Evolutionary conservation across 2,797 vertebrate genomes (phyloP), one percentile per base, ranked within the genome.

Genomic region (Spheniscus humboldti): DNA sequence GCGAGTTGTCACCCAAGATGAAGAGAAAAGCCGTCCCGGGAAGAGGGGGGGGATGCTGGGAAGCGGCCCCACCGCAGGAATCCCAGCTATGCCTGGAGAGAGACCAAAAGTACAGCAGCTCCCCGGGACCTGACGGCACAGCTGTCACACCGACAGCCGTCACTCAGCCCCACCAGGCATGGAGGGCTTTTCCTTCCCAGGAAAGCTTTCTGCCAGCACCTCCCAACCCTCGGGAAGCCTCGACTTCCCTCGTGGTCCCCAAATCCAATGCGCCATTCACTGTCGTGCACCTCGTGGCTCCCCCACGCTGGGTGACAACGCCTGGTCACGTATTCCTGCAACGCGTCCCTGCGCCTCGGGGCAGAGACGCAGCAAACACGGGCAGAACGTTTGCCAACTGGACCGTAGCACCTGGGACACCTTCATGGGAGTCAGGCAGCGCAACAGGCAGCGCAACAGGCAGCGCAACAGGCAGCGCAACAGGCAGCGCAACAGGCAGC

Each of bases 1-100:
- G 1, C 1, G 2, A 82, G 41, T 0, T 66, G 81, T 37, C 15
- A 3, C 52, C 2, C 6, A 4, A 71, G 66, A 72, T 17, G 2
- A 3, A 67, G 59, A 30, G 18, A 39, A 43, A 60, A 91, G 45
- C 53, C 10, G 1, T 1, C 22, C 20, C 3, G 6, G 30, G n/a
- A 52, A 39, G 5, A 6, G 6, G 13, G 30, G 30, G 13, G 22
- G 23, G 5, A 60, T 1, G 3, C 57, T 39, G 59, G 47, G n/a
- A 71, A 20, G 8, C 0, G 6, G 64, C 72, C 71, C 45, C 68
- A 39, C 33, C 1, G 2, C 3, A 91, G 77, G 91, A 90, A 96
- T 92, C 66, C 39, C 80, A 88, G 35, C n/a, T 2, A 73, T 0
- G 66, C 52, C 1, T 10, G 69, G 81, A 64, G 25, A 56, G 31